Conservation (phyloP, 2,797 vertebrate species). For the Galagoides demidoff region DNA sequence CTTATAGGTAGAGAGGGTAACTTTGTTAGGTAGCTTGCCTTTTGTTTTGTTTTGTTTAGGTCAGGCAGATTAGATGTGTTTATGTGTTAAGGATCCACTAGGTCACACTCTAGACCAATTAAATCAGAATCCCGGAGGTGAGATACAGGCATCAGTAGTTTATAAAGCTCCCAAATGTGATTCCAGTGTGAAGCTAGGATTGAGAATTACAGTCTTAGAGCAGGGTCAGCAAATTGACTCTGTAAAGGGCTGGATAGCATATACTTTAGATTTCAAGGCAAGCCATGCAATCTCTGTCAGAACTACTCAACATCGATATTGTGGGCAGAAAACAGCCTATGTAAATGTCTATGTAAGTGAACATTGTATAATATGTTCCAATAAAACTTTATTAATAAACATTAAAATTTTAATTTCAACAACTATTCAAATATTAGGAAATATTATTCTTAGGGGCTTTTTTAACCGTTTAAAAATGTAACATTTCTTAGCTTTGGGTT, state of each 20-base stretch:
- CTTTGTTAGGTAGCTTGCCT: not conserved
- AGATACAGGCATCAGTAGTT: not conserved
- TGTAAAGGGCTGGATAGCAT: not conserved
- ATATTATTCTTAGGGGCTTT: not conserved
- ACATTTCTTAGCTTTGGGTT: not conserved
- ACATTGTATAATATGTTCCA: not conserved
- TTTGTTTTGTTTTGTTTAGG: conserved; percentile 25
- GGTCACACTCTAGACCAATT: not conserved
- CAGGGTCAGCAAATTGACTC: not conserved
- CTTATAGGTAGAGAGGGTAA: not conserved
- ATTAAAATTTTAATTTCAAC: conserved; percentile 31
- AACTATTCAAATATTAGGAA: not conserved
- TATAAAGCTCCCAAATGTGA: not conserved
- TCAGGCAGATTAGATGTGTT: not conserved
- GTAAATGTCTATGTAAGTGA: not conserved
- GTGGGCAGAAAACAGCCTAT: not conserved
- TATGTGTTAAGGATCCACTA: conserved; percentile 4
- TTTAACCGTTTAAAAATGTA: conserved; percentile 46
- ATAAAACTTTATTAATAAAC: conserved; percentile 35
- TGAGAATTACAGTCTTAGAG: not conserved
- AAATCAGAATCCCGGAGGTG: not conserved
- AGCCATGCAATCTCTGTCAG: not conserved
- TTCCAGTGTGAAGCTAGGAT: not conserved
- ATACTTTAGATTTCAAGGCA: not conserved
- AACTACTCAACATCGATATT: not conserved